A percentile compares a stretch with the other conserved stretches of the same genome.
These are phyloP conservation scores for Cochlearius cochlearius DNA, from an alignment of 2,113 vertebrate genomes.

Conservation along the genomic window DNA sequence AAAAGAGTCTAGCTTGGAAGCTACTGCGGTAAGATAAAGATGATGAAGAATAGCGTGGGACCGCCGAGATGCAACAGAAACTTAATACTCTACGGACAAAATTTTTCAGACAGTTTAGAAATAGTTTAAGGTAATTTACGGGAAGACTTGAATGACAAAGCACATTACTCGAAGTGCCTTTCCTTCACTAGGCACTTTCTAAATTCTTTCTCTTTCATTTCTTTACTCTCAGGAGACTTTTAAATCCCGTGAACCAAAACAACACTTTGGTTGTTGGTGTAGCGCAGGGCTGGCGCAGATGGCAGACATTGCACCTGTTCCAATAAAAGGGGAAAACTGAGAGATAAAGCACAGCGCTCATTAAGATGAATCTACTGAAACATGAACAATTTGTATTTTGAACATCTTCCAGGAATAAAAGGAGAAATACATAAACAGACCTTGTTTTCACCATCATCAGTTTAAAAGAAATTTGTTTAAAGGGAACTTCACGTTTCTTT, in stretches of 20 bases:
- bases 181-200: constrained; percentile 45
- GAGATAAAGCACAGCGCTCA: constrained; percentile 58
- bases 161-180: constrained; percentile 64
- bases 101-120: constrained; percentile 43
- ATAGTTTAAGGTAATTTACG: constrained; percentile 56
- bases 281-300: constrained; percentile 12
- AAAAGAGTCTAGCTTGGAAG: constrained; percentile 42
- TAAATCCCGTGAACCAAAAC: constrained; percentile 57
- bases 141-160: constrained; percentile 58
- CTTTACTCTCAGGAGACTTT: constrained; percentile 66
- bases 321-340: constrained; percentile 38
- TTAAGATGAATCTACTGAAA: constrained; percentile 26
- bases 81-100: neutral
- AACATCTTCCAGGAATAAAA: constrained; percentile 45
- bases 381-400: constrained; percentile 42
- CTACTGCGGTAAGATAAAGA: constrained; percentile 23
- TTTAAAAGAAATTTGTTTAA: neutral
- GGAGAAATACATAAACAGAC: constrained; percentile 8
- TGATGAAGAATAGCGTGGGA: neutral
- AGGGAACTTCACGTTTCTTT: neutral
- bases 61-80: constrained; percentile 8
- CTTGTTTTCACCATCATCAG: neutral
- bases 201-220: constrained; percentile 64
- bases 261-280: constrained; percentile 48
- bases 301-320: constrained; percentile 72